These are phyloP conservation scores for Tenthredo mesomela DNA, from an alignment of 2,888 invertebrate genomes.

Conservation along the genomic window DNA sequence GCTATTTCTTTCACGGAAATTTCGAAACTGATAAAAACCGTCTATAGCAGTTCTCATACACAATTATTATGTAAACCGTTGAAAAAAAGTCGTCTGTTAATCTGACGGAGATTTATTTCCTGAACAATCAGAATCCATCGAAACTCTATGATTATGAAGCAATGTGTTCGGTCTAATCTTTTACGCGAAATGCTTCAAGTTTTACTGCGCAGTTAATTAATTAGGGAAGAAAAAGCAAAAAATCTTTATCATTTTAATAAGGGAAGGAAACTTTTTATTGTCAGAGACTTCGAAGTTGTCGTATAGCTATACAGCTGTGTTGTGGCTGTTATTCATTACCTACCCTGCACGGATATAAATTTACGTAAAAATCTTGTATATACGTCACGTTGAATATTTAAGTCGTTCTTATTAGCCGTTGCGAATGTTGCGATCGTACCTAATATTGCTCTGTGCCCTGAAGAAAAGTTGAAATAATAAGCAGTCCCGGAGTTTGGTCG, in stretches of 20 bases:
- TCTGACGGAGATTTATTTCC: not conserved
- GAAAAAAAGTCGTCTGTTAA: not conserved
- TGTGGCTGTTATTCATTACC: not conserved
- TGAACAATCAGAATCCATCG: not conserved
- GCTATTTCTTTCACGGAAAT: too few species aligned
- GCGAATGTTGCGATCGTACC: not conserved
- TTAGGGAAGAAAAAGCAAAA: not conserved
- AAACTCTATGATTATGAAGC: not conserved
- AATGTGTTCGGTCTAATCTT: not conserved
- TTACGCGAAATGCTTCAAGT: not conserved
- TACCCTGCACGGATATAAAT: too few species aligned
- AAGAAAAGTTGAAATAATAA: constrained; percentile 20
- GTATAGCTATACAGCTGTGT: not conserved
- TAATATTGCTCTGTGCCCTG: too few species aligned
- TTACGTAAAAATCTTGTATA: not conserved
- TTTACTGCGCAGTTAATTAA: not conserved
- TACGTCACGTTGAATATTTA: not conserved
- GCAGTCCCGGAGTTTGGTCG: not conserved
- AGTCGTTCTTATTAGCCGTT: not conserved
- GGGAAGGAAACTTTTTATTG: not conserved
- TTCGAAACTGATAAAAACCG: too few species aligned
- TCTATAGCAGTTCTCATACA: too few species aligned
- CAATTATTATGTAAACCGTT: not conserved
- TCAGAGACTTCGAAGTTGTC: not conserved
- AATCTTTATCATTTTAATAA: not conserved